Percentiles rank a stretch among this genome's conserved stretches.
Evolutionary conservation across 2,113 vertebrate species (phyloP).

Genomic region (Noturus placidus): DNA sequence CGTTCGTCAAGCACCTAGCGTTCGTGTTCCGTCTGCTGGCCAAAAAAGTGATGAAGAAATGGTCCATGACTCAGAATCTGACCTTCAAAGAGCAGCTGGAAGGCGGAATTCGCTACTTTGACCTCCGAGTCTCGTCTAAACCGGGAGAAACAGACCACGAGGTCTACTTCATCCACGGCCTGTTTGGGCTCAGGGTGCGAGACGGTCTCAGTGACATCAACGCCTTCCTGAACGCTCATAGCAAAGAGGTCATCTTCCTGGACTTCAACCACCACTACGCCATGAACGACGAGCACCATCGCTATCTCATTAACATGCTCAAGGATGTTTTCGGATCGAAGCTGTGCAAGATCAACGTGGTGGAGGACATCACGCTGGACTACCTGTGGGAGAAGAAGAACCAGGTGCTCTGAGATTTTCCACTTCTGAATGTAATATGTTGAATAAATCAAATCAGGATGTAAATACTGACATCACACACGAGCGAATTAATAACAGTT

Average conservation of each 20-base stretch:
- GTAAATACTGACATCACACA: background rate
- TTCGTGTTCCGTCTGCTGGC: conserved; percentile 76
- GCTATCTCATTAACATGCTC: conserved; percentile 80
- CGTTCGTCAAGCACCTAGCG: conserved; percentile 78
- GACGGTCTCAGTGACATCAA: conserved; percentile 89
- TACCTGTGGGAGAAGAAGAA: conserved; percentile 86
- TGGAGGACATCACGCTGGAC: conserved; percentile 83
- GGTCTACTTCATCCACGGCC: conserved; percentile 94
- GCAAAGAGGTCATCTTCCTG: conserved; percentile 84
- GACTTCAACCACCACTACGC: conserved; percentile 98
- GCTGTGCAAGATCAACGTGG: conserved; percentile 78
- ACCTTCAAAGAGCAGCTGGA: conserved; percentile 93
- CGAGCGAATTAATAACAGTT: background rate
- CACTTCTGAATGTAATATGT: background rate
- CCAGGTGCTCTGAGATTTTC: conserved; percentile 74
- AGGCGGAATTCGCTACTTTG: conserved; percentile 95
- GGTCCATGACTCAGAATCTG: conserved; percentile 90
- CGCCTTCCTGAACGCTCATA: conserved; percentile 80
- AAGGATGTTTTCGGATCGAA: conserved; percentile 84
- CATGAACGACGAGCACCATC: conserved; percentile 88
- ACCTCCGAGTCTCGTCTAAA: conserved; percentile 95
- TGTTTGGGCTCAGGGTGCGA: conserved; percentile 90
- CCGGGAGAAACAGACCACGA: conserved; percentile 83
- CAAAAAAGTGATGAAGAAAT: conserved; percentile 87
- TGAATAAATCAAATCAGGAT: background rate